Conservation (phyloP, 2,888 invertebrate species). For the Heterodera filipjevi region DNA sequence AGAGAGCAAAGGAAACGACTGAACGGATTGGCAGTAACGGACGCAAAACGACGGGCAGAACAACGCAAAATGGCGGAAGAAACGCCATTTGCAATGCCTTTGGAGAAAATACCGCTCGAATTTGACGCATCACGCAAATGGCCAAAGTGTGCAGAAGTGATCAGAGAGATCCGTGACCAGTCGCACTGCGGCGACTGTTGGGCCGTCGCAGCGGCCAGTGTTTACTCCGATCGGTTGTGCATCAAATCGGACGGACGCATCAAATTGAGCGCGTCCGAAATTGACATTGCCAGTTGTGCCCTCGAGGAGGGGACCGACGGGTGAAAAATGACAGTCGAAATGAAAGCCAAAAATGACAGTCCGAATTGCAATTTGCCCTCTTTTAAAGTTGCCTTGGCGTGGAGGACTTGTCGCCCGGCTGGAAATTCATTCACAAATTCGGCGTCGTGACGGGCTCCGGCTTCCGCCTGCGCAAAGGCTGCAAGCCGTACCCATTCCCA, state of each 20-base stretch:
- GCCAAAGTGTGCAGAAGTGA: slow-evolving; percentile 22
- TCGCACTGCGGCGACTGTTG: slow-evolving; percentile 27
- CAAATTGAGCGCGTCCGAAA: slow-evolving; percentile 33
- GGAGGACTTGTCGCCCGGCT: not conserved
- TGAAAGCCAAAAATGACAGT: not conserved
- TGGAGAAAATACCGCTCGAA: slow-evolving; percentile 4
- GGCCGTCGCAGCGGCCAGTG: slow-evolving; percentile 23
- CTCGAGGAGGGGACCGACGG: not conserved
- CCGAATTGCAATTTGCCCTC: not conserved
- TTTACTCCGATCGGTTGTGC: slow-evolving; percentile 21
- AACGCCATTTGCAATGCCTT: not conserved
- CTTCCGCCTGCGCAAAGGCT: slow-evolving; percentile 71
- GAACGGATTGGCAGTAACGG: slow-evolving; percentile 6
- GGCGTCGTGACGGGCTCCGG: slow-evolving; percentile 85
- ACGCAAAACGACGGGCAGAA: not conserved
- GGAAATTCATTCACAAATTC: slow-evolving; percentile 76
- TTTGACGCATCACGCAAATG: slow-evolving; percentile 22
- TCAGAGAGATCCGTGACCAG: slow-evolving; percentile 23
- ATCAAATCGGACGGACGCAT: slow-evolving; percentile 59
- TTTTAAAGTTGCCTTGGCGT: slow-evolving; percentile 12
- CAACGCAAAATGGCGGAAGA: slow-evolving; percentile 2
- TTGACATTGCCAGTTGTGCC: slow-evolving; percentile 16
- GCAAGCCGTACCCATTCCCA: slow-evolving; percentile 81
- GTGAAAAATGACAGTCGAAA: not conserved
- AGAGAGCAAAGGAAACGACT: not conserved